A percentile compares a stretch with the other conserved stretches of the same genome.
Evolutionary conservation across 2,113 vertebrate species (phyloP).

Genomic region (Verasper variegatus): DNA sequence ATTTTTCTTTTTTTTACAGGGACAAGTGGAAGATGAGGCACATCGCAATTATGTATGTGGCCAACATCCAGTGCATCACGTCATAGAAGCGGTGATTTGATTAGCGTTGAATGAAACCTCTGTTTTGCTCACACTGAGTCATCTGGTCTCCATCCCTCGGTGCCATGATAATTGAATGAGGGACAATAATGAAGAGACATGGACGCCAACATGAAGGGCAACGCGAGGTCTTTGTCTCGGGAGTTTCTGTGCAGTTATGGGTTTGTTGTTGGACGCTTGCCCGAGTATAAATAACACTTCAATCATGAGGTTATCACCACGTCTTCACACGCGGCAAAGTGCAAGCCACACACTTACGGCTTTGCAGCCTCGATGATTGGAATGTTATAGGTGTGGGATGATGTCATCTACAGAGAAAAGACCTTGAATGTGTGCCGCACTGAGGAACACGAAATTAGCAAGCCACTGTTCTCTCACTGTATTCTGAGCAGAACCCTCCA

Average conservation of each 20-base stretch:
- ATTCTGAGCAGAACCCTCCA: slow-evolving; percentile 57
- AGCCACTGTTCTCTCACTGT: slow-evolving; percentile 13
- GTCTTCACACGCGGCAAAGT: slow-evolving; percentile 4
- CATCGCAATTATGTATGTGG: slow-evolving; percentile 9
- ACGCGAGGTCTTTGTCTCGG: slow-evolving; percentile 38
- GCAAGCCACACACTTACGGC: neutral
- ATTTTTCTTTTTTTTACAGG: neutral
- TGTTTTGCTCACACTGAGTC: slow-evolving; percentile 66
- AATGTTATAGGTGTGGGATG: slow-evolving; percentile 4
- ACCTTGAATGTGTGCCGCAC: neutral
- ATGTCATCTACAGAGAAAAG: slow-evolving; percentile 9
- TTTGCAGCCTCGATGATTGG: slow-evolving; percentile 1
- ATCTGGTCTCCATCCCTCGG: slow-evolving; percentile 70
- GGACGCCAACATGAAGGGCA: slow-evolving; percentile 49
- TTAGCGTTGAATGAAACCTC: slow-evolving; percentile 65
- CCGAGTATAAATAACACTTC: slow-evolving; percentile 26
- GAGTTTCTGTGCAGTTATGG: neutral
- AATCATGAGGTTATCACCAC: slow-evolving; percentile 12
- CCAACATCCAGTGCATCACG: slow-evolving; percentile 29
- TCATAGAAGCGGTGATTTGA: slow-evolving; percentile 65
- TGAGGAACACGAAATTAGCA: slow-evolving; percentile 10
- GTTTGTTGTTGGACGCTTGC: neutral
- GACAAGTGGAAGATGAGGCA: neutral
- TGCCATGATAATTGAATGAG: slow-evolving; percentile 73
- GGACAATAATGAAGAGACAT: slow-evolving; percentile 65